phyloP scores from a whole-genome alignment of 2,113 vertebrate genomes.

The Tachycineta bicolor region DNA sequence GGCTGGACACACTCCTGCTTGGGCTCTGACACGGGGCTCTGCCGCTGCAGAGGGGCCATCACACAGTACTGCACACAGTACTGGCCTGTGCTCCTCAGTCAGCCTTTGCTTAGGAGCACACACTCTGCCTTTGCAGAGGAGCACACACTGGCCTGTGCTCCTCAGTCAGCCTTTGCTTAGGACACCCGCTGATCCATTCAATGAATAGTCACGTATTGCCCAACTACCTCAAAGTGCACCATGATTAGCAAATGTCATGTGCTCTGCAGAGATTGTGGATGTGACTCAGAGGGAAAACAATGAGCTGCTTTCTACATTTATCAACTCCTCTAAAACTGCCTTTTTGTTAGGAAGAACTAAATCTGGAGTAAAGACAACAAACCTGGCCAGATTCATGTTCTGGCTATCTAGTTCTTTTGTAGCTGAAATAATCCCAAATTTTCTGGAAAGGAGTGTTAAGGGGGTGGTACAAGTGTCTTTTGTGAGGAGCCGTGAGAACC shows the following conservation, averaged over 20 bases:
- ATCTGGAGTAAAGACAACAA: neutral
- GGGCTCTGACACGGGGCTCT: neutral
- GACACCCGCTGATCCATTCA: neutral
- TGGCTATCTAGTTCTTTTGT: neutral
- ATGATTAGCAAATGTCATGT: neutral
- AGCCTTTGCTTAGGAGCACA: neutral
- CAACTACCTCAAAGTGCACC: neutral
- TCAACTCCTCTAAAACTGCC: neutral
- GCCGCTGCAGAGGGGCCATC: neutral
- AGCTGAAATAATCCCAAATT: neutral
- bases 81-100: neutral
- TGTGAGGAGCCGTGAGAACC: neutral
- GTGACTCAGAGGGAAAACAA: neutral
- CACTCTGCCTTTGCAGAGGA: no score
- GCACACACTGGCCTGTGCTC: neutral
- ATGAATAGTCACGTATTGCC: neutral
- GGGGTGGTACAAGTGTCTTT: neutral
- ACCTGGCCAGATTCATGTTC: neutral
- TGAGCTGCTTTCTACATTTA: neutral
- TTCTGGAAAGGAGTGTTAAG: neutral
- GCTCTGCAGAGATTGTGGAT: neutral
- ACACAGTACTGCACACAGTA: neutral
- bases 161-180: neutral
- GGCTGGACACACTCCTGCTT: neutral
- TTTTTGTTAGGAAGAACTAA: neutral